Conservation (phyloP, 2,797 vertebrate genomes). For the Falco concolor region DNA sequence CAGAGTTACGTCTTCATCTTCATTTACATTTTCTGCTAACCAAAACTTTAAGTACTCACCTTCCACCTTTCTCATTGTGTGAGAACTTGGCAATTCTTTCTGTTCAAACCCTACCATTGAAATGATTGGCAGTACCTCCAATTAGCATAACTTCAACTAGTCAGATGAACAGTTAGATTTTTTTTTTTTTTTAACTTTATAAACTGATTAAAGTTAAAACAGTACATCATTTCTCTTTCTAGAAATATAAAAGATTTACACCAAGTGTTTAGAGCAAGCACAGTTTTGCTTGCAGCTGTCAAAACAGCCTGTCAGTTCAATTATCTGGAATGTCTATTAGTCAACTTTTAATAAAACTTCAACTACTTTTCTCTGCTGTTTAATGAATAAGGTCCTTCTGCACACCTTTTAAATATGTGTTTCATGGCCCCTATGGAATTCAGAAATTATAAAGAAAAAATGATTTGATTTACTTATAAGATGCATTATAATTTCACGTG, state of each 20-base stretch:
- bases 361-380: slow-evolving; percentile 63
- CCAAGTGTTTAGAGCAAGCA: slow-evolving; percentile 66
- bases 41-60: slow-evolving; percentile 8
- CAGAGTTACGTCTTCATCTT: background rate
- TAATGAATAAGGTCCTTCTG: slow-evolving; percentile 70
- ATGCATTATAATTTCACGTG: slow-evolving; percentile 32
- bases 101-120: background rate
- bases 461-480: slow-evolving; percentile 66
- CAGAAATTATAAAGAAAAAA: slow-evolving; percentile 59
- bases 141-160: slow-evolving; percentile 54
- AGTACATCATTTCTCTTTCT: slow-evolving; percentile 68
- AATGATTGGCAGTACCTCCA: slow-evolving; percentile 61
- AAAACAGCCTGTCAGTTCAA: slow-evolving; percentile 79
- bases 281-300: slow-evolving; percentile 74
- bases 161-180: slow-evolving; percentile 26
- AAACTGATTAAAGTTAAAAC: slow-evolving; percentile 68
- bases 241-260: slow-evolving; percentile 74
- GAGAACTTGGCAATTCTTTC: slow-evolving; percentile 19
- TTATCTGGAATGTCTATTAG: slow-evolving; percentile 74
- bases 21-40: background rate
- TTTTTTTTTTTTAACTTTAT: slow-evolving; percentile 50
- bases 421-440: slow-evolving; percentile 56
- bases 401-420: slow-evolving; percentile 70
- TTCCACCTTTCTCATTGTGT: slow-evolving; percentile 10
- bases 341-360: slow-evolving; percentile 78